phyloP scores from a whole-genome alignment of 2,888 invertebrate species.

The Amblyteles armatorius region DNA sequence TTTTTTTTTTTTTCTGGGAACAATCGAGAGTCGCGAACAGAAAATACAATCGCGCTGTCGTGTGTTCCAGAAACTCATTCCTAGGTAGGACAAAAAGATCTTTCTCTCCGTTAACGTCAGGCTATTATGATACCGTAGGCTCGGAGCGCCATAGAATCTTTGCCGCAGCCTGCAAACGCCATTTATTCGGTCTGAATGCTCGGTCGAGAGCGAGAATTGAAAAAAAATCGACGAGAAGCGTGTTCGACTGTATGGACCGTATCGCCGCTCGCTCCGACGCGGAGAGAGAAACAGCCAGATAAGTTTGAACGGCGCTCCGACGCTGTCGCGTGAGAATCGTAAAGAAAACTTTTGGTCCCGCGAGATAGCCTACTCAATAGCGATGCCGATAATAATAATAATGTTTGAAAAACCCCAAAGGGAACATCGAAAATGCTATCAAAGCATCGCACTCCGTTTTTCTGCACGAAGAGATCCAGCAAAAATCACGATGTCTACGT shows the following conservation, averaged over 20 bases:
- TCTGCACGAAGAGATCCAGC: neutral
- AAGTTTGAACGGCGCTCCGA: conserved; percentile 36
- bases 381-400: neutral
- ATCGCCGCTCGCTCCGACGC: neutral
- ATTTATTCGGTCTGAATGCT: conserved; percentile 30
- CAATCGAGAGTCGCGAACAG: conserved; percentile 37
- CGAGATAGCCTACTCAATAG: neutral
- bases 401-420: neutral
- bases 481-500: neutral
- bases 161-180: conserved; percentile 30
- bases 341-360: conserved; percentile 38
- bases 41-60: conserved; percentile 36
- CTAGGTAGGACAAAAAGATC: conserved; percentile 32
- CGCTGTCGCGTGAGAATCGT: conserved; percentile 42
- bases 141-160: conserved; percentile 7
- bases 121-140: neutral
- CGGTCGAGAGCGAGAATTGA: conserved; percentile 27
- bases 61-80: conserved; percentile 27
- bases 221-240: conserved; percentile 33
- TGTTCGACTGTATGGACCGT: neutral
- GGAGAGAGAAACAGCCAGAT: conserved; percentile 5
- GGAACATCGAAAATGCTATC: neutral
- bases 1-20: neutral
- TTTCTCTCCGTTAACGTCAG: conserved; percentile 23
- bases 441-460: neutral